A percentile compares a stretch with the other conserved stretches of the same genome.
These are phyloP conservation scores for Drosophila dives DNA, from an alignment of 2,888 invertebrate genomes.

Conservation along the genomic window DNA sequence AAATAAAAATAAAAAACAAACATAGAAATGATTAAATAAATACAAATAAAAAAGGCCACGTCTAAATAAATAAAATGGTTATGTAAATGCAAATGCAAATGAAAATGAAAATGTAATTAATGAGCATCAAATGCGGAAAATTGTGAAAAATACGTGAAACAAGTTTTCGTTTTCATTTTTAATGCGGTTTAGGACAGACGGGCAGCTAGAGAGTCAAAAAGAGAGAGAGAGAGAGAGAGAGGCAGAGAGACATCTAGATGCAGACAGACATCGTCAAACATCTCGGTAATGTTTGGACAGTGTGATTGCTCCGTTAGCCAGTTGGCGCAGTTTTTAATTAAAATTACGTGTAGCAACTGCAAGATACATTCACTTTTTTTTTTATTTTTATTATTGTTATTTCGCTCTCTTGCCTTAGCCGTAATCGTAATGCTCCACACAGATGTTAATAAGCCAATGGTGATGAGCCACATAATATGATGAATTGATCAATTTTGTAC, in stretches of 20 bases:
- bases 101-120: slow-evolving; percentile 76
- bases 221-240: slow-evolving; percentile 18
- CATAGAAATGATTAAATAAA: slow-evolving; percentile 3
- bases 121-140: slow-evolving; percentile 77
- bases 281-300: slow-evolving; percentile 69
- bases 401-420: slow-evolving; percentile 3
- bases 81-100: slow-evolving; percentile 69
- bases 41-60: slow-evolving; percentile 30
- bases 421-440: slow-evolving; percentile 22
- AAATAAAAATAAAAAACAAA: slow-evolving; percentile 5
- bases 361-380: slow-evolving; percentile 72
- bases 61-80: slow-evolving; percentile 62
- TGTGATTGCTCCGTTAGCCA: slow-evolving; percentile 52
- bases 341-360: slow-evolving; percentile 63
- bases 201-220: slow-evolving; percentile 2
- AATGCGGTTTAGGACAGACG: slow-evolving; percentile 18
- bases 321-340: slow-evolving; percentile 48
- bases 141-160: slow-evolving; percentile 66
- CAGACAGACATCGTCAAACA: slow-evolving; percentile 64
- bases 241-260: slow-evolving; percentile 4
- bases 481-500: slow-evolving; percentile 11
- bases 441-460: slow-evolving; percentile 39
- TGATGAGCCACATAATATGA: slow-evolving; percentile 11
- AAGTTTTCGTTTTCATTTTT: slow-evolving; percentile 63
- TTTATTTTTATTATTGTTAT: neutral